These are phyloP conservation scores for Megaceryle maxima DNA, from an alignment of 2,113 vertebrate species.

Conservation along the genomic window DNA sequence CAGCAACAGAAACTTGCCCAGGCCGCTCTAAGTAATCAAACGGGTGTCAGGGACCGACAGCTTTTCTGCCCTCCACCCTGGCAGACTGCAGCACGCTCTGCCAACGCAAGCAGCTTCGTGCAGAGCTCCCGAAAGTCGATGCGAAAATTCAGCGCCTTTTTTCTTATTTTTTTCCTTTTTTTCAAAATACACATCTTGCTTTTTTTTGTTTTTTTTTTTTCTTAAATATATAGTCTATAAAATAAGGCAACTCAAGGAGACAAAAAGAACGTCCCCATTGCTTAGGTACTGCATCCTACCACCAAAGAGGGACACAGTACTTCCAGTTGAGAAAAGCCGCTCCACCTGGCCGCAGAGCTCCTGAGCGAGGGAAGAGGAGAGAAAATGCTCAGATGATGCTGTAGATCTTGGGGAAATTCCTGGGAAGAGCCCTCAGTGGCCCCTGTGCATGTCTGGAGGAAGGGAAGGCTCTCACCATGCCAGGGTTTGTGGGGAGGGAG, in stretches of 20 bases:
- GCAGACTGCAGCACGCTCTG: background rate
- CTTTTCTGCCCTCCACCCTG: background rate
- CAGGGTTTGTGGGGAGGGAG: background rate
- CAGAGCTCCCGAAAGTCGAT: background rate
- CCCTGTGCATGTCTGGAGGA: background rate
- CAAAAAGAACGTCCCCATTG: background rate
- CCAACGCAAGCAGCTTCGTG: background rate
- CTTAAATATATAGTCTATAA: conserved; percentile 48
- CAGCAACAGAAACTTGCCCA: background rate
- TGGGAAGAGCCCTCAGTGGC: background rate
- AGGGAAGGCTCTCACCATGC: background rate
- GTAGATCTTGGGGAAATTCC: background rate
- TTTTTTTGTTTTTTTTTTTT: background rate
- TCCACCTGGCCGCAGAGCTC: background rate
- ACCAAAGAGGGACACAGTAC: background rate
- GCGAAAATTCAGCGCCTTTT: background rate
- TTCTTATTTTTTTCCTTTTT: background rate
- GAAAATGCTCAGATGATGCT: background rate
- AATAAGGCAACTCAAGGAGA: conserved; percentile 66
- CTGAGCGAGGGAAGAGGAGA: background rate
- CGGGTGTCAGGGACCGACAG: background rate
- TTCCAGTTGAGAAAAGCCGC: conserved; percentile 11
- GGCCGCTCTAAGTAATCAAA: background rate
- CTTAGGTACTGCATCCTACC: background rate
- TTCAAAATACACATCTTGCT: conserved; percentile 11